These are phyloP conservation scores for Pantherophis guttatus DNA, from an alignment of 2,113 vertebrate genomes.

Conservation along the genomic window DNA sequence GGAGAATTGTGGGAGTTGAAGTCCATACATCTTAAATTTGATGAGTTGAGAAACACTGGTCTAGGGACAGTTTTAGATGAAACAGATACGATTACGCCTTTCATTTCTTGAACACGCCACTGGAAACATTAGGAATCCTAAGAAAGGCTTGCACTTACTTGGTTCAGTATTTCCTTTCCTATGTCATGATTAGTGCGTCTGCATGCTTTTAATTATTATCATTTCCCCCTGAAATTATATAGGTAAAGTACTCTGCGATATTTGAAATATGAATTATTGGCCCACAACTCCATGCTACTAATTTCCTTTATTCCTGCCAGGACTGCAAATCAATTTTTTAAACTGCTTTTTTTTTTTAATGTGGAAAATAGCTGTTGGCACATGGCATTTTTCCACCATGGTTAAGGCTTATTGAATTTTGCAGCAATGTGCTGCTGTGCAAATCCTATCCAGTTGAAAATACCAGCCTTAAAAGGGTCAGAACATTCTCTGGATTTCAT, in stretches of 20 bases:
- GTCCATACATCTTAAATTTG: neutral
- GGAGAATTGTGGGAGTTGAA: neutral
- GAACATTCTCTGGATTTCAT: conserved; percentile 65
- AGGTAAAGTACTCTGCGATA: conserved; percentile 71
- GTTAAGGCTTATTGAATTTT: conserved; percentile 75
- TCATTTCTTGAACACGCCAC: conserved; percentile 62
- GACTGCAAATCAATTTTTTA: conserved; percentile 74
- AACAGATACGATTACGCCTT: conserved; percentile 50
- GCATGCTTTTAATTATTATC: conserved; percentile 81
- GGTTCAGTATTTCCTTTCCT: conserved; percentile 65
- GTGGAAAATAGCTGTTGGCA: conserved; percentile 81
- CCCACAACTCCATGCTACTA: conserved; percentile 76
- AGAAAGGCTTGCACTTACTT: conserved; percentile 58
- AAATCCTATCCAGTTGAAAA: conserved; percentile 69
- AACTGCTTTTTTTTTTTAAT: conserved; percentile 52
- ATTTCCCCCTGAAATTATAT: conserved; percentile 76
- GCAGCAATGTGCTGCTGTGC: conserved; percentile 64
- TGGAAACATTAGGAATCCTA: conserved; percentile 72
- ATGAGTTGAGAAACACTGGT: neutral
- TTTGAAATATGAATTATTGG: conserved; percentile 80
- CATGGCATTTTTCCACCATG: conserved; percentile 78
- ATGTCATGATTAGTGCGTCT: conserved; percentile 70
- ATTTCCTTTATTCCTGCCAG: conserved; percentile 72
- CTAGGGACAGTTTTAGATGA: conserved; percentile 31
- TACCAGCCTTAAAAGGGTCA: conserved; percentile 69